Evolutionary conservation across 2,113 vertebrate genomes (phyloP).

Genomic region (Eubucco bourcierii): DNA sequence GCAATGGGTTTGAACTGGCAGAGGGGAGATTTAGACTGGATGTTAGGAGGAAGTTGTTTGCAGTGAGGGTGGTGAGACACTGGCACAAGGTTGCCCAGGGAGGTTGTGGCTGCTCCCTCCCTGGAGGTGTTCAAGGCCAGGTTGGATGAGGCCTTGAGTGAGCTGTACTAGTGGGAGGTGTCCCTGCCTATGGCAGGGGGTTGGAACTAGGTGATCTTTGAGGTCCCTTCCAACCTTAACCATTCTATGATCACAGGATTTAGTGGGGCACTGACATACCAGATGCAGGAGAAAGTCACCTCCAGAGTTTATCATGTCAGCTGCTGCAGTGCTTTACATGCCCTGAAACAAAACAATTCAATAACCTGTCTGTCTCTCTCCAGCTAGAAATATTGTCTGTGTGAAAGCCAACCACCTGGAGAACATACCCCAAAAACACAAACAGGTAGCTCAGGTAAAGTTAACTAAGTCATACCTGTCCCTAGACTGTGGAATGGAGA

Average conservation of each 20-base stretch:
- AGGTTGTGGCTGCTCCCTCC: too few species aligned
- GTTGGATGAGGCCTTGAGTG: too few species aligned
- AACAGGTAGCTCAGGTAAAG: slow-evolving; percentile 77
- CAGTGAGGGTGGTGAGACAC: too few species aligned
- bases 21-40: too few species aligned
- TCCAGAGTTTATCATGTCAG: not conserved
- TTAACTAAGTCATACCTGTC: not conserved
- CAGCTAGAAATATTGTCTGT: slow-evolving; percentile 79
- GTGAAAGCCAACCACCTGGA: slow-evolving; percentile 75
- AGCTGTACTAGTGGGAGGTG: too few species aligned
- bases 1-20: too few species aligned
- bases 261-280: not conserved
- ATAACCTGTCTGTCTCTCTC: not conserved
- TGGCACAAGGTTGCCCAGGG: too few species aligned
- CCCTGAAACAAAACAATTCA: not conserved
- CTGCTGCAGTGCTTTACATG: not conserved
- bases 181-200: too few species aligned
- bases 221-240: too few species aligned
- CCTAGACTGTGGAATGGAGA: not conserved
- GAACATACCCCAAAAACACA: slow-evolving; percentile 84
- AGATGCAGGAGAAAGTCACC: not conserved
- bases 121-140: too few species aligned
- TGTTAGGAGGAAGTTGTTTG: too few species aligned
- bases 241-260: not conserved
- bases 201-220: too few species aligned